phyloP scores from a whole-genome alignment of 2,888 invertebrate genomes.

The Biston betularia region DNA sequence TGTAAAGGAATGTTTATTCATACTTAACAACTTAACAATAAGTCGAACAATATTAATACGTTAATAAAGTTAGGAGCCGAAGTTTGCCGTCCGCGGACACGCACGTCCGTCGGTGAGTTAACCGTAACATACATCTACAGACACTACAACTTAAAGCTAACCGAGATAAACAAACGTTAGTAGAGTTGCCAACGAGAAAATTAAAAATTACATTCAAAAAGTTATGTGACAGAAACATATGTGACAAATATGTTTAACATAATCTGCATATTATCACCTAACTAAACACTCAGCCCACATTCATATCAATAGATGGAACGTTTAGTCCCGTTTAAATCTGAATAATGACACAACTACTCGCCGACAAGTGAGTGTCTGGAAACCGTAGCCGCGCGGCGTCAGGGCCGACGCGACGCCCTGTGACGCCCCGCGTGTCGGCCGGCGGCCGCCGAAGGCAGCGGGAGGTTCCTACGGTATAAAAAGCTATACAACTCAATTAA shows the following conservation, averaged over 20 bases:
- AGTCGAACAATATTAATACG: constrained; percentile 45
- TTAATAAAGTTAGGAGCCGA: constrained; percentile 25
- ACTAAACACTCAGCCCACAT: neutral
- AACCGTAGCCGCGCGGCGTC: constrained; percentile 18
- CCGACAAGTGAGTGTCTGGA: constrained; percentile 16
- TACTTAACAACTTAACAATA: constrained; percentile 3
- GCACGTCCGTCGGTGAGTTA: neutral
- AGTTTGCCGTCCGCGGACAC: constrained; percentile 34
- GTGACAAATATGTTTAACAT: too few species aligned
- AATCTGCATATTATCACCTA: too few species aligned
- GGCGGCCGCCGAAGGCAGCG: too few species aligned
- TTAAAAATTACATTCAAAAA: neutral
- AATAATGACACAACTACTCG: constrained; percentile 28
- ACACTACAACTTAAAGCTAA: too few species aligned
- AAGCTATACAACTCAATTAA: constrained; percentile 68
- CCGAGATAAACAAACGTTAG: neutral
- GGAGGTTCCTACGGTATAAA: constrained; percentile 67
- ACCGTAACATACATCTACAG: too few species aligned
- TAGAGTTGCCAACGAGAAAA: neutral
- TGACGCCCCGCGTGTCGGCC: too few species aligned
- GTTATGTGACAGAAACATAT: neutral
- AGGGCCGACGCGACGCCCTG: too few species aligned
- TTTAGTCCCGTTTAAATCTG: constrained; percentile 11
- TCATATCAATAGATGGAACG: neutral
- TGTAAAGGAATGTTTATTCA: constrained; percentile 55